Percentiles rank a stretch among this genome's conserved stretches.
Conservation (phyloP, 1,140 invertebrate genomes). For the Drosophila sp. region DNA sequence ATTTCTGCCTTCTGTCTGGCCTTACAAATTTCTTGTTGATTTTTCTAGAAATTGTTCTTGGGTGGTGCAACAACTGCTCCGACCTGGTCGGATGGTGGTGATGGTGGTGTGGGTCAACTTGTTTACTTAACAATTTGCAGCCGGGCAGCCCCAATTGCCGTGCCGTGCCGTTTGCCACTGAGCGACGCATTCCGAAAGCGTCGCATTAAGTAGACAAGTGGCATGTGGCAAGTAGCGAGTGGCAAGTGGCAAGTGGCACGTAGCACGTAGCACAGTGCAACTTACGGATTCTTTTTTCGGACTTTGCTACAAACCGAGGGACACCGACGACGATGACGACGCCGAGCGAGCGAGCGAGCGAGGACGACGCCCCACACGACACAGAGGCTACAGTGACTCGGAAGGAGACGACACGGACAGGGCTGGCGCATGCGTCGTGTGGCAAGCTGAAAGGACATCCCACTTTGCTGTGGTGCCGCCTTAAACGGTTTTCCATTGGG, state of each 20-base stretch:
- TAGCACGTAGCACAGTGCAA: constrained; percentile 8
- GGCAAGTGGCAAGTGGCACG: constrained; percentile 3
- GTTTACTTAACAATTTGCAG: constrained; percentile 59
- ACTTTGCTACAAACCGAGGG: constrained; percentile 29
- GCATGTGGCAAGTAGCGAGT: constrained; percentile 12
- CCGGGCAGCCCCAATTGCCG: constrained; percentile 33
- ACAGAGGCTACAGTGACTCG: neutral
- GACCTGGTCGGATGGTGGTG: too few species aligned
- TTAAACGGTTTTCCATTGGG: constrained; percentile 71
- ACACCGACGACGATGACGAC: neutral
- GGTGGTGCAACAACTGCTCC: neutral
- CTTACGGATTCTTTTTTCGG: constrained; percentile 41
- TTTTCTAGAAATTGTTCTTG: constrained; percentile 1
- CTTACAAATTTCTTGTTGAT: constrained; percentile 6
- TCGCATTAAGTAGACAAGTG: constrained; percentile 62
- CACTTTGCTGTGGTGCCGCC: constrained; percentile 56
- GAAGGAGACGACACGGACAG: neutral
- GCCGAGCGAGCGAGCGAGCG: too few species aligned
- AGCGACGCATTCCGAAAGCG: constrained; percentile 68
- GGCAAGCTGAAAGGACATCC: constrained; percentile 50
- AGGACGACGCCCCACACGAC: constrained; percentile 19
- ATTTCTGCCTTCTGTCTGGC: neutral
- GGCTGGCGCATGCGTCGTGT: constrained; percentile 17
- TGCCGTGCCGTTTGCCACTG: constrained; percentile 67
- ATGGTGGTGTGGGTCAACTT: constrained; percentile 18